Evolutionary conservation across 2,113 vertebrate species (phyloP), one percentile per base, ranked within the genome.

Genomic region (Myrmophylax atrothorax): DNA sequence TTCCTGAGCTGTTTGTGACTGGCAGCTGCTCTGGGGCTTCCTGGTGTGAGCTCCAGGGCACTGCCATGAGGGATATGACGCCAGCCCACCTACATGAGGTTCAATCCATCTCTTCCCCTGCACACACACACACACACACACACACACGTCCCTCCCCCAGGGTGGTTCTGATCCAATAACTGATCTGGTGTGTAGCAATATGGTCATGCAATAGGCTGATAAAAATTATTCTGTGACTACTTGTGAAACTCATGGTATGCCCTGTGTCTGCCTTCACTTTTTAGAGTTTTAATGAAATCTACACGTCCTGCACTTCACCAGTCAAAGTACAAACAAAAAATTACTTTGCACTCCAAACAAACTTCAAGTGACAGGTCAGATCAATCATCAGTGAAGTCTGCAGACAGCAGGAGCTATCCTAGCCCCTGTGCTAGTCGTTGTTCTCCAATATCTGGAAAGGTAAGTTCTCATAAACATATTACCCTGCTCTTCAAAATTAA

Each of bases 381-480:
- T 95, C 98, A 95, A 4, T 97, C 97, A 31, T 98, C 98, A 73
- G 93, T 96, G 74, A 98, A 94, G 83, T 98, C 98, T 69, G 94
- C 98, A 69, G 98, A 98, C 58, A 98, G 94, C 77, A 95, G 85
- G 72, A 97, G 84, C 86, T 97, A 97, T 50, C 96, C 97, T 68
- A 98, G 98, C 76, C 98, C 98, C 5, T 98, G 97, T 96, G 96
- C 96, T 55, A 98, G 98, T 84, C 97, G 98, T 72, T 97, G 97
- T 55, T 97, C 98, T 66, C 94, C 97, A 24, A 53, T 96, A 28
- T 98, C 98, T 90, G 97, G 87, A 94, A 99, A 99, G 98, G 99
- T 99, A 98, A 70, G 68, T 90, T 79, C n/a, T 66, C 1, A 0
- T 72, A 70, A 93, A 59, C 8, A 58, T n/a, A 46, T n/a, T 66